phyloP scores from a whole-genome alignment of 1,140 invertebrate genomes.

The Mercenaria mercenaria region DNA sequence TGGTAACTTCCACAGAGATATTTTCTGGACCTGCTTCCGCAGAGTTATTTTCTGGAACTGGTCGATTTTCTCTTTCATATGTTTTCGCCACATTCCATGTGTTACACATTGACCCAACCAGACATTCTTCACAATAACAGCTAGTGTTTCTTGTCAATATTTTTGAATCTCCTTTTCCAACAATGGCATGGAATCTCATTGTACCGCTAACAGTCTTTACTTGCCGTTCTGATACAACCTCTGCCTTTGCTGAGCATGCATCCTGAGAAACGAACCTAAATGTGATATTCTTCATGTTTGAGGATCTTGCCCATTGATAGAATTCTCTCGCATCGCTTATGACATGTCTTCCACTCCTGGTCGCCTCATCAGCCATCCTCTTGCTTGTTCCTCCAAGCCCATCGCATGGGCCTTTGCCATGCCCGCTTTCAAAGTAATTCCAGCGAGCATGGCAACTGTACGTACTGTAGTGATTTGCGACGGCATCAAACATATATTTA shows the following conservation, averaged over 20 bases:
- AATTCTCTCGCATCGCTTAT: conserved; percentile 54
- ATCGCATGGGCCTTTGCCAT: conserved; percentile 58
- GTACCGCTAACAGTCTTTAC: not conserved
- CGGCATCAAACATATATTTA: not conserved
- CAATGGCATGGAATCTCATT: not conserved
- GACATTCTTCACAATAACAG: too few species aligned
- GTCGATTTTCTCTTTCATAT: too few species aligned
- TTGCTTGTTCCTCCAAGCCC: conserved; percentile 28
- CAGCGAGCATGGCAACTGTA: not conserved
- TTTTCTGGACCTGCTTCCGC: too few species aligned
- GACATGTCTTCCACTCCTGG: not conserved
- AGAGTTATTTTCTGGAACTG: too few species aligned
- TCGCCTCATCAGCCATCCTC: conserved; percentile 60
- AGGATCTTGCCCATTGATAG: conserved; percentile 19
- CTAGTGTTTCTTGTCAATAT: not conserved
- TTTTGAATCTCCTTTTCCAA: not conserved
- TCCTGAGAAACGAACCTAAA: not conserved
- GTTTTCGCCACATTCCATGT: too few species aligned
- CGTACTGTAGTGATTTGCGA: not conserved
- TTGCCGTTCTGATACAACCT: not conserved
- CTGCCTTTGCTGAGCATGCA: not conserved
- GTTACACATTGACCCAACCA: too few species aligned
- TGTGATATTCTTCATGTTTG: not conserved
- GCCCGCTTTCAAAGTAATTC: not conserved
- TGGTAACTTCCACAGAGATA: too few species aligned